phyloP scores from a whole-genome alignment of 1,140 invertebrate genomes.

The Schlechtendalia chinensis region DNA sequence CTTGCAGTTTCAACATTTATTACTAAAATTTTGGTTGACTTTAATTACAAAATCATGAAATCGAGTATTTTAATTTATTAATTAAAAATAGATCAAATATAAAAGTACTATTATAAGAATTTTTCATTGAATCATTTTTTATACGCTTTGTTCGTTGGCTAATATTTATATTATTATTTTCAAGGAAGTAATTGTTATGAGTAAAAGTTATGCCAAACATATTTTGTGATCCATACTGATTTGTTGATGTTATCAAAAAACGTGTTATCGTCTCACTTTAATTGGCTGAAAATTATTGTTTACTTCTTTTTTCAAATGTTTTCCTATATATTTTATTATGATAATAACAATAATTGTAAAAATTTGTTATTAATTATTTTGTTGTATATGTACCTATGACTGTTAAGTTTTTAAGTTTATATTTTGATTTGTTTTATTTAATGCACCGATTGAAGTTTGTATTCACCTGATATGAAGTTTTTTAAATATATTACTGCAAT shows the following conservation, averaged over 20 bases:
- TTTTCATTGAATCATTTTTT: too few relatives aligned
- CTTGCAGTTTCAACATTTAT: too few relatives aligned
- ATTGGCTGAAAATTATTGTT: slow-evolving; percentile 18
- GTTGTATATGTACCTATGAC: not conserved
- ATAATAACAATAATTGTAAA: not conserved
- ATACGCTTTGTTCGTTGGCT: too few relatives aligned
- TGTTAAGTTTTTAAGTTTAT: not conserved
- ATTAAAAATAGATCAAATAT: too few relatives aligned
- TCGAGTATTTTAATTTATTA: too few relatives aligned
- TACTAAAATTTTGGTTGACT: too few relatives aligned
- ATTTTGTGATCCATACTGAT: slow-evolving; percentile 1
- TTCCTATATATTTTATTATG: not conserved
- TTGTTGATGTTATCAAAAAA: slow-evolving; percentile 26
- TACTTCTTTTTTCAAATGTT: slow-evolving; percentile 19
- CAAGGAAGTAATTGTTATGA: too few relatives aligned
- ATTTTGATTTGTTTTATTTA: not conserved
- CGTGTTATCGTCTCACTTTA: slow-evolving; percentile 18
- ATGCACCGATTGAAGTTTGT: not conserved
- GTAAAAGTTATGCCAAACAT: too few relatives aligned
- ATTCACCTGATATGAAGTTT: not conserved
- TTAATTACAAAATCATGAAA: too few relatives aligned
- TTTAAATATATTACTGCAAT: not conserved
- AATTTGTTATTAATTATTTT: not conserved
- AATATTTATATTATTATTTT: too few relatives aligned
- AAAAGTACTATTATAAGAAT: too few relatives aligned